Conservation (phyloP, 2,888 invertebrate genomes). For the Syrphus vitripennis region DNA sequence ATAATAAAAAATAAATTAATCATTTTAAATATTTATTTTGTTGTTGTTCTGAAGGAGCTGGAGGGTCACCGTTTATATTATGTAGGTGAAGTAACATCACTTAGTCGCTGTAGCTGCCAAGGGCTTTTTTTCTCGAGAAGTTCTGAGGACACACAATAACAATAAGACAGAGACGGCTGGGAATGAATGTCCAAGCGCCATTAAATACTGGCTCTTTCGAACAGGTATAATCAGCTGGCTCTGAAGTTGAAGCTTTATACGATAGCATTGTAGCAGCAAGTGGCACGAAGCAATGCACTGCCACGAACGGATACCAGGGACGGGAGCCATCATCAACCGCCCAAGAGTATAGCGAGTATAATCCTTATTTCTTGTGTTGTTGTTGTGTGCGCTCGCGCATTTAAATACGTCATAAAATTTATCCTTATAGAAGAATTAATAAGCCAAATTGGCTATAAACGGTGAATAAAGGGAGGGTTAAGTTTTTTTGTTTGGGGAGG, state of each 20-base stretch:
- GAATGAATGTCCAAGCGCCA: conserved; percentile 63
- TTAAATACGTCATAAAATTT: conserved; percentile 67
- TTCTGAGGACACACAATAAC: conserved; percentile 7
- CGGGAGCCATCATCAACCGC: conserved; percentile 37
- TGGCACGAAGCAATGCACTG: neutral
- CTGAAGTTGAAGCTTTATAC: neutral
- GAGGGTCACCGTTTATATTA: conserved; percentile 45
- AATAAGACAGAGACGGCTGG: conserved; percentile 29
- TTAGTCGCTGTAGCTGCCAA: conserved; percentile 62
- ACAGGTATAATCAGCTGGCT: conserved; percentile 60
- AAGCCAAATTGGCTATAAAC: conserved; percentile 68
- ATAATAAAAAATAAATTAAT: conserved; percentile 81
- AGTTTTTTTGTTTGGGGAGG: conserved; percentile 49
- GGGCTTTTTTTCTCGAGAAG: neutral
- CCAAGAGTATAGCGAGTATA: conserved; percentile 4
- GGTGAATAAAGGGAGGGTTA: neutral
- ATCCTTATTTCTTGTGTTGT: conserved; percentile 33
- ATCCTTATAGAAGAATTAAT: conserved; percentile 68
- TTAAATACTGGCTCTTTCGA: conserved; percentile 37
- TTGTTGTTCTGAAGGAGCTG: no score
- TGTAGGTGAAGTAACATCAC: conserved; percentile 68
- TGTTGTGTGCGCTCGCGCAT: conserved; percentile 64
- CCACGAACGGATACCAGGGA: neutral
- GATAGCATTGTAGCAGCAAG: conserved; percentile 13
- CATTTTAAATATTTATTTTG: conserved; percentile 78